phyloP scores from a whole-genome alignment of 2,888 invertebrate species.

The Drosophila leonis region DNA sequence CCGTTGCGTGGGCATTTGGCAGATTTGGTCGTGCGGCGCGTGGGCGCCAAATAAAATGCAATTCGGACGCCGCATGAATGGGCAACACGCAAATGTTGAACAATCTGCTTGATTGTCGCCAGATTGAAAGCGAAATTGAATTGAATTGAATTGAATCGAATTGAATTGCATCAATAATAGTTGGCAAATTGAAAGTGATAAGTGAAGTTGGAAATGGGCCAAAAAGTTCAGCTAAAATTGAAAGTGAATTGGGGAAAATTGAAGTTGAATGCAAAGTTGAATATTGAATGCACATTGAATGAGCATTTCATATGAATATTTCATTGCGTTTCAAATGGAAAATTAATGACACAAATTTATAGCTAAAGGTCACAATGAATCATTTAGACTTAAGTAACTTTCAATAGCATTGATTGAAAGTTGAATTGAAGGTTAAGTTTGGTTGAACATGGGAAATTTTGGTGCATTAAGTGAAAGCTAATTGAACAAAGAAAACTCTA shows the following conservation, averaged over 20 bases:
- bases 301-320: not conserved
- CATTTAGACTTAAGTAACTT: not conserved
- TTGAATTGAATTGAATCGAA: not conserved
- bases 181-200: constrained; percentile 12
- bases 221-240: not conserved
- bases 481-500: not conserved
- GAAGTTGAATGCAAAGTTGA: not conserved
- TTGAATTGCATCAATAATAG: constrained; percentile 4
- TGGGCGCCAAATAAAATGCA: constrained; percentile 46
- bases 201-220: constrained; percentile 2
- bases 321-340: no score
- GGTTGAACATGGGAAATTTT: not conserved
- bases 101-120: constrained; percentile 11
- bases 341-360: not conserved
- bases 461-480: not conserved
- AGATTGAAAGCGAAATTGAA: constrained; percentile 24
- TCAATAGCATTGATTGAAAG: not conserved
- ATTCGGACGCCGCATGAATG: constrained; percentile 32
- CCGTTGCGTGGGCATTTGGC: constrained; percentile 53
- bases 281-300: not conserved
- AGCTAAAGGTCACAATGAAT: not conserved
- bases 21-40: constrained; percentile 50
- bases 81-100: constrained; percentile 22
- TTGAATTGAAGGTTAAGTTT: not conserved
- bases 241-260: not conserved